Conservation (phyloP, 2,113 vertebrate species). For the Sebastes fasciatus region DNA sequence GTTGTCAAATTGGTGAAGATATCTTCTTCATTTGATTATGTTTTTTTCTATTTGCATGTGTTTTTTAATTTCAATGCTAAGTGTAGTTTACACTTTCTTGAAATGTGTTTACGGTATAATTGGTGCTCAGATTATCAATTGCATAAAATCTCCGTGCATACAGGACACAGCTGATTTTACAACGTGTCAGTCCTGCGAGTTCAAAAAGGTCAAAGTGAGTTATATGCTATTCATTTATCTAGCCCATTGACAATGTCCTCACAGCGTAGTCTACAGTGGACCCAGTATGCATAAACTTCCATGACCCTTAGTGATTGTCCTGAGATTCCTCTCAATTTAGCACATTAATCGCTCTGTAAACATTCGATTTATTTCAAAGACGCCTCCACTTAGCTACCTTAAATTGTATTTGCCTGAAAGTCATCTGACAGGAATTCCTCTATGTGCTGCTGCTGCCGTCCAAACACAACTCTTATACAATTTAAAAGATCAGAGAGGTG, state of each 20-base stretch:
- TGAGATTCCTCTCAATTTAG: slow-evolving; percentile 59
- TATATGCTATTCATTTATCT: neutral
- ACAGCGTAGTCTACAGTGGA: slow-evolving; percentile 6
- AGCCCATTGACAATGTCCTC: slow-evolving; percentile 8
- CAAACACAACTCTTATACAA: slow-evolving; percentile 61
- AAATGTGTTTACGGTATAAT: neutral
- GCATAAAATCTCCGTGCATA: neutral
- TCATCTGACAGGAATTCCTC: slow-evolving; percentile 75
- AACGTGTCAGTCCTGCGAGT: neutral
- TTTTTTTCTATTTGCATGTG: neutral
- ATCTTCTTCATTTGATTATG: neutral
- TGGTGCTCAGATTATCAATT: neutral
- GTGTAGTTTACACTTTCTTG: neutral
- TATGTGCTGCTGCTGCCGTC: slow-evolving; percentile 45
- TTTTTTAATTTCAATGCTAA: neutral
- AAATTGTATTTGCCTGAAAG: slow-evolving; percentile 72
- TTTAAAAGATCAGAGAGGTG: slow-evolving; percentile 58
- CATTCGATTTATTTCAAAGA: slow-evolving; percentile 79
- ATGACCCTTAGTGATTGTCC: slow-evolving; percentile 49
- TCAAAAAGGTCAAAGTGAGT: slow-evolving; percentile 8
- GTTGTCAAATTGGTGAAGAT: neutral
- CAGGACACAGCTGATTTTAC: neutral
- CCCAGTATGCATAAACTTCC: slow-evolving; percentile 28
- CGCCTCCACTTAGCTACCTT: slow-evolving; percentile 43
- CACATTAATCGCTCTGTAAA: slow-evolving; percentile 75